phyloP scores from a whole-genome alignment of 1,140 invertebrate genomes.

The Heliconius hermathena region DNA sequence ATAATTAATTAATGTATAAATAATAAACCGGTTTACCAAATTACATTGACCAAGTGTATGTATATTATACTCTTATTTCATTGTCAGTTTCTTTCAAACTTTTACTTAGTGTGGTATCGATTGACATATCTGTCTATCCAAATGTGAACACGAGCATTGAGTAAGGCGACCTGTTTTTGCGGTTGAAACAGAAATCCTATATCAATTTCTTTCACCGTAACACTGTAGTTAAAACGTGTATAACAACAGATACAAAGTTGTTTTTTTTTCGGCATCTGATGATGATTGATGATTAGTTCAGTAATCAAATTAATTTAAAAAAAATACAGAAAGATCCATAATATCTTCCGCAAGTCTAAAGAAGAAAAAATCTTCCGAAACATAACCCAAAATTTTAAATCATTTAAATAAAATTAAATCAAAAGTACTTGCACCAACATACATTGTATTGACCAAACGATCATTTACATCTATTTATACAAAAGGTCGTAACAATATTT shows the following conservation, averaged over 20 bases:
- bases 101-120: not conserved
- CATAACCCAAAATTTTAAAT: not conserved
- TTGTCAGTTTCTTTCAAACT: not conserved
- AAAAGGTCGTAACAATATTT: constrained; percentile 21
- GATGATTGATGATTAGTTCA: too few relatives aligned
- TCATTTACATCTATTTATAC: not conserved
- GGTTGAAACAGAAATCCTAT: constrained; percentile 16
- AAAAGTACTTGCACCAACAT: not conserved
- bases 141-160: constrained; percentile 6
- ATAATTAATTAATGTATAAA: too few relatives aligned
- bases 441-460: not conserved
- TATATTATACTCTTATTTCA: not conserved
- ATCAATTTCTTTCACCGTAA: constrained; percentile 2
- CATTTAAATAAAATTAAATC: not conserved
- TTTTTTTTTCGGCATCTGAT: too few relatives aligned
- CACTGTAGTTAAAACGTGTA: constrained; percentile 5
- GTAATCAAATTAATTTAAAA: too few relatives aligned
- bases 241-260: not conserved
- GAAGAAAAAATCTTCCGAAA: too few relatives aligned
- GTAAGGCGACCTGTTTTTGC: constrained; percentile 1
- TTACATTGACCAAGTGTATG: too few relatives aligned
- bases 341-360: too few relatives aligned
- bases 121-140: constrained; percentile 2
- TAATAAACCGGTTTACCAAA: too few relatives aligned
- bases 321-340: too few relatives aligned